These are phyloP conservation scores for Brachyhypopomus occidentalis DNA, from an alignment of 2,113 vertebrate genomes.

Conservation along the genomic window DNA sequence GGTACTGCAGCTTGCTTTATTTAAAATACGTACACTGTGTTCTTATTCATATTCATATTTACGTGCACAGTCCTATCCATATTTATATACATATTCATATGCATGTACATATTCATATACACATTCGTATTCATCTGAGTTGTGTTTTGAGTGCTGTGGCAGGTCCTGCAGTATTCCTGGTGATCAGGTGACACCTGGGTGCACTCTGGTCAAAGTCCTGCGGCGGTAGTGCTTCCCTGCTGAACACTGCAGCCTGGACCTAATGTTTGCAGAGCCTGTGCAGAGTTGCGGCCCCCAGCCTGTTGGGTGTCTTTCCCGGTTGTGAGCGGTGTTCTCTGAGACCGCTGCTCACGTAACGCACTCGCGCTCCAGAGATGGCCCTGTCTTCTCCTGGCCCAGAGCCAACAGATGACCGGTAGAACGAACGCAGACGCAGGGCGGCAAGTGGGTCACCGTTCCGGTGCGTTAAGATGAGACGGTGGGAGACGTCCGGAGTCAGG, in stretches of 20 bases:
- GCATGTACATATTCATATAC: too few relatives aligned
- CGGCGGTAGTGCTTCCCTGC: neutral
- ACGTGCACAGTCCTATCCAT: too few relatives aligned
- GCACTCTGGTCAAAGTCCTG: neutral
- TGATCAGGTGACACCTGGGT: neutral
- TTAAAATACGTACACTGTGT: too few relatives aligned
- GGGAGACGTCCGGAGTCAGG: constrained; percentile 30
- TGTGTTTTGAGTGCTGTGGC: neutral
- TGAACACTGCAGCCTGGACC: neutral
- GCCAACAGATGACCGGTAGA: neutral
- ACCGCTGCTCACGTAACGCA: neutral
- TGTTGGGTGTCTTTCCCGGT: neutral
- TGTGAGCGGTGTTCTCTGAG: neutral
- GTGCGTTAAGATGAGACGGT: constrained; percentile 39
- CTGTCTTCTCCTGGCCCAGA: neutral
- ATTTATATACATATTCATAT: too few relatives aligned
- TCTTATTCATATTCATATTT: too few relatives aligned
- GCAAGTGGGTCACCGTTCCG: constrained; percentile 42
- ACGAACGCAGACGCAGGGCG: constrained; percentile 14
- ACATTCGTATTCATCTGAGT: too few relatives aligned
- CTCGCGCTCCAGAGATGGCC: neutral
- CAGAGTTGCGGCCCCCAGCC: neutral
- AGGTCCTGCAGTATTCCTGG: neutral
- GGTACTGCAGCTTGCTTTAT: neutral
- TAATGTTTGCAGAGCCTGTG: constrained; percentile 4